Base-by-base conservation (phyloP, 2,113 vertebrate species). In the Onychostoma macrolepis region DNA sequence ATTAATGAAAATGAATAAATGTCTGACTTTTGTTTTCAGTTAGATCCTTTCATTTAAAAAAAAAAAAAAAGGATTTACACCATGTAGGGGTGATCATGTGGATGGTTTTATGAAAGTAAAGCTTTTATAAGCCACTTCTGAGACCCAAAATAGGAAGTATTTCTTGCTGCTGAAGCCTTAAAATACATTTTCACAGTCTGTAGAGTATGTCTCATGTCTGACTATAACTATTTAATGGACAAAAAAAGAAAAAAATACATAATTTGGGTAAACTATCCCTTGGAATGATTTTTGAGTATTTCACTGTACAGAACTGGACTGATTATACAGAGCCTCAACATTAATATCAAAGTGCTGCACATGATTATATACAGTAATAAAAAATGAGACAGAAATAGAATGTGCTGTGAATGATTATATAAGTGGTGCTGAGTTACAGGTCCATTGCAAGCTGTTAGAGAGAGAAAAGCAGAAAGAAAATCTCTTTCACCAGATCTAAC, bases 21-120 rank as follows among this genome's bases (percentile, higher is more conserved):
- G 24, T 36, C 77, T 79, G 19, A 56, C 78, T 63, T n/a, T n/a
- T 43, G 24, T 1, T 2, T 5, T 41, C 79, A 80, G 12, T 26
- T 38, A 63, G 4, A 5, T 19, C 26, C 17, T 53, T 56, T 53
- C 7, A n/a, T 74, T 50, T 50, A 5, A 17, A 77, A 53, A n/a
- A n/a, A 36, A 36, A 36, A 41, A 11, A 43, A 50, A 30, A 77
- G 7, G 12, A 77, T 19, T 11, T 21, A 74, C 38, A 74, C 21
- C 33, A 80, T 80, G 77, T 36, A 2, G 28, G 12, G 48, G 77
- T 36, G 30, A 61, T 74, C 38, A 74, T 74, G 19, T n/a, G 12
- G 71, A 41, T 6, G 21, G 71, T 12, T 74, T 41, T 74, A n/a
- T 74, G 38, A 74, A 74, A 43, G 21, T 74, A 74, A 74, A 74